Percentiles rank a stretch among this genome's conserved stretches.
phyloP scores from a whole-genome alignment of 2,113 vertebrate genomes.

The Cricetomys ansorgei region DNA sequence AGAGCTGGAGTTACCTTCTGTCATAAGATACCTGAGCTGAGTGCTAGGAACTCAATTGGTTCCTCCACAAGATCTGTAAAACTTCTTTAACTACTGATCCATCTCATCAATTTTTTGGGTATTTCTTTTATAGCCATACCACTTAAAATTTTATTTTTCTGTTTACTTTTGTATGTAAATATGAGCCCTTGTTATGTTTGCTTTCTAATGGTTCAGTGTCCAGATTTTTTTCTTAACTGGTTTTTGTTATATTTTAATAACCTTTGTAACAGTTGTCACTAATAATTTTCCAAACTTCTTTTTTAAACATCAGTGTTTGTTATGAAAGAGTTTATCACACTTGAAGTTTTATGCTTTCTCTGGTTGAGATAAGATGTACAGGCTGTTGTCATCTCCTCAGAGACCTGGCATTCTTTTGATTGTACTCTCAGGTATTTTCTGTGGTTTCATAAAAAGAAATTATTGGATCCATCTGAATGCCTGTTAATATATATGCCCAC shows the following conservation, averaged over 20 bases:
- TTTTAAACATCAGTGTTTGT: slow-evolving; percentile 17
- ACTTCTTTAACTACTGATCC: not conserved
- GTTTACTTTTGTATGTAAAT: not conserved
- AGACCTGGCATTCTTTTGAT: not conserved
- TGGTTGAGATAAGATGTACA: not conserved
- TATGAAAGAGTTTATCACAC: not conserved
- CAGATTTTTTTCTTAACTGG: not conserved
- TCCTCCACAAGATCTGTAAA: not conserved
- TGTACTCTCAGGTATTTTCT: not conserved
- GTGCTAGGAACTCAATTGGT: no score
- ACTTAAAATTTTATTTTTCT: not conserved
- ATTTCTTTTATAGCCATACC: not conserved
- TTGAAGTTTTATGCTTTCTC: slow-evolving; percentile 6
- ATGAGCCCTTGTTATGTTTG: slow-evolving; percentile 7
- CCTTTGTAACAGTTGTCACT: not conserved
- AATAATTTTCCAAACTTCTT: not conserved
- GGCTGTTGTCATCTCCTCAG: not conserved
- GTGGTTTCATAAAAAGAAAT: not conserved
- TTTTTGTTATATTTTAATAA: slow-evolving; percentile 18
- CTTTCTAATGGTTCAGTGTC: not conserved
- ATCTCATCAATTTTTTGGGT: not conserved
- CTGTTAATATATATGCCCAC: not conserved
- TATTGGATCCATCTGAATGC: not conserved
- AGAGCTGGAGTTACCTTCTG: not conserved
- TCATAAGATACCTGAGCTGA: not conserved